Evolutionary conservation across 2,888 invertebrate species (phyloP).

Genomic region (Ceratothoa steindachneri): DNA sequence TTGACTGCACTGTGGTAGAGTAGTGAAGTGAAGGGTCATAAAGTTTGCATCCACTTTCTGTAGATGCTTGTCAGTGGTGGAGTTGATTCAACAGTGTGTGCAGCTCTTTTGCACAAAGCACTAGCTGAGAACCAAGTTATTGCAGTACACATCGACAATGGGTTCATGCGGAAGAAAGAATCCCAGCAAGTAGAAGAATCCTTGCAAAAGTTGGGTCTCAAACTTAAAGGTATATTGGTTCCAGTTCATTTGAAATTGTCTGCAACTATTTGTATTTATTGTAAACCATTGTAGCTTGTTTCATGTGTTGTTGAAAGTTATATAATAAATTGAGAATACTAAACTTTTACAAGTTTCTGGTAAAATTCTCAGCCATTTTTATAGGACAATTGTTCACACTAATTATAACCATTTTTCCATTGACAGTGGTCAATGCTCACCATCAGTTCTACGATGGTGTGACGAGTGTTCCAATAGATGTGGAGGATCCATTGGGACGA

Average conservation of each 20-base stretch:
- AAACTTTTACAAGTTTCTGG: neutral
- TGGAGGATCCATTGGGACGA: slow-evolving; percentile 51
- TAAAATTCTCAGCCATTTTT: no score
- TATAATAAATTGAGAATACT: no score
- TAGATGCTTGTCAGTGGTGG: slow-evolving; percentile 93
- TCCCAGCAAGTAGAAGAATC: slow-evolving; percentile 81
- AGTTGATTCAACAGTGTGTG: slow-evolving; percentile 99
- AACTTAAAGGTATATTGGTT: slow-evolving; percentile 60
- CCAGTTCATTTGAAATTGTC: no score
- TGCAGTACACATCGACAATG: slow-evolving; percentile 96
- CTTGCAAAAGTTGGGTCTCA: slow-evolving; percentile 74
- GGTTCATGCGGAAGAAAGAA: slow-evolving; percentile 96
- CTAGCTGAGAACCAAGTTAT: slow-evolving; percentile 77
- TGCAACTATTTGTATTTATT: no score
- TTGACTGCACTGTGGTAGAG: no score
- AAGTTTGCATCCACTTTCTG: no score
- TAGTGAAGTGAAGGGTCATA: no score
- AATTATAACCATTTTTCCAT: slow-evolving; percentile 24
- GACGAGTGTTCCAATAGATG: slow-evolving; percentile 68
- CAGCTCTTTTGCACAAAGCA: slow-evolving; percentile 86
- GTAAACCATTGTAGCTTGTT: no score
- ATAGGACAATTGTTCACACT: neutral
- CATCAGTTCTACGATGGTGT: slow-evolving; percentile 64
- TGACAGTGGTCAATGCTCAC: slow-evolving; percentile 57
- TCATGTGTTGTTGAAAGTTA: no score